Evolutionary conservation across 2,113 vertebrate genomes (phyloP).

Genomic region (Galbula dea): DNA sequence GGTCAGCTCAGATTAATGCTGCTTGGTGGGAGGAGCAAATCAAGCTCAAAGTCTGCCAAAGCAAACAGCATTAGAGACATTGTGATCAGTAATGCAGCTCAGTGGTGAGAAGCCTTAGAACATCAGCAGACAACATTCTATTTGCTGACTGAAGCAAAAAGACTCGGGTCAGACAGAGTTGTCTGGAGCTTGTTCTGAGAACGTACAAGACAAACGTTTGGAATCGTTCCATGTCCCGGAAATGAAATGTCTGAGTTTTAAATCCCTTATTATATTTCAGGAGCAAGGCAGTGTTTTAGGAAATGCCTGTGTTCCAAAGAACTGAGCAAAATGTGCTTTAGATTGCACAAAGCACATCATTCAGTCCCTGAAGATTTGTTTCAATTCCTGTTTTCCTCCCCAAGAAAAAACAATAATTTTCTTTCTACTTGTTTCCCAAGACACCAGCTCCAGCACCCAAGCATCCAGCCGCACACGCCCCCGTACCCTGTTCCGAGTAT

Average conservation of each 20-base stretch:
- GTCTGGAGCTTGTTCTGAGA: not conserved
- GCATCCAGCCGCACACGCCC: not conserved
- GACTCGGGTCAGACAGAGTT: not conserved
- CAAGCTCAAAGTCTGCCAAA: not conserved
- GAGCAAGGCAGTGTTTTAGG: not conserved
- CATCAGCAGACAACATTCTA: not conserved
- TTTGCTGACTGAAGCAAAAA: not conserved
- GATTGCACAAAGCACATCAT: not conserved
- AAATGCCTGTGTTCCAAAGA: not conserved
- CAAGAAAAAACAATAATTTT: not conserved
- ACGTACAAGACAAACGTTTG: not conserved
- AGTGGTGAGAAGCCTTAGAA: not conserved
- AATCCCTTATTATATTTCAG: not conserved
- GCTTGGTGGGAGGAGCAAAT: not conserved
- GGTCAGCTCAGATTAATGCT: not conserved
- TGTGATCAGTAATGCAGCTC: not conserved
- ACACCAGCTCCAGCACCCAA: not conserved
- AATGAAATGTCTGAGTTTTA: not conserved
- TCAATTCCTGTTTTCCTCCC: not conserved
- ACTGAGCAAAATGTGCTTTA: not conserved
- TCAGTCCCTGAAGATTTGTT: not conserved
- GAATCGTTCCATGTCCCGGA: not conserved
- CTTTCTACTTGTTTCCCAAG: not conserved
- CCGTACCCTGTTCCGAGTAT: fast-evolving
- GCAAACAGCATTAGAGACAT: not conserved